Evolutionary conservation across 2,113 vertebrate species (phyloP).

Genomic region (Pseudorectes ferrugineus): DNA sequence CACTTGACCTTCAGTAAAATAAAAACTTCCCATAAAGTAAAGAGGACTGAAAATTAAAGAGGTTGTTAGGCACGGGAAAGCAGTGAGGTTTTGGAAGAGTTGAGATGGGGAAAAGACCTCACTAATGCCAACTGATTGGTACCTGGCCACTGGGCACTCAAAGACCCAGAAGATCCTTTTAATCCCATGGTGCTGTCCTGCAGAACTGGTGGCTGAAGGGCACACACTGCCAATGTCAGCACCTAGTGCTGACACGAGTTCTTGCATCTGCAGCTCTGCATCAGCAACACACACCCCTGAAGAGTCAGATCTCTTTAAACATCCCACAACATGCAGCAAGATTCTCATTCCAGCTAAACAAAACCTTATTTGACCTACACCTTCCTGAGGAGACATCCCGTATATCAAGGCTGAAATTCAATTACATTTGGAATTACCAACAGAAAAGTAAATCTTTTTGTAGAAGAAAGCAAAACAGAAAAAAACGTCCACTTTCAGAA

Average conservation of each 20-base stretch:
- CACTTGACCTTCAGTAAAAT: neutral
- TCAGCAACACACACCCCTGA: neutral
- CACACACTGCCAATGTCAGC: neutral
- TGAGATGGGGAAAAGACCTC: neutral
- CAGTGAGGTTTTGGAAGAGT: neutral
- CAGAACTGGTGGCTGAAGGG: neutral
- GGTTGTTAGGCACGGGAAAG: neutral
- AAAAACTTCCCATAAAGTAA: neutral
- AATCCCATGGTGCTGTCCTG: neutral
- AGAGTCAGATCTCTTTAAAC: neutral
- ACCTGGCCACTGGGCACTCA: neutral
- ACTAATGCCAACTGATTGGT: neutral
- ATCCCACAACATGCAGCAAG: neutral
- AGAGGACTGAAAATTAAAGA: neutral
- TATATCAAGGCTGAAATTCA: neutral
- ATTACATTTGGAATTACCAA: neutral
- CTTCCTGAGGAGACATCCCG: neutral
- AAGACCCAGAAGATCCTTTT: neutral
- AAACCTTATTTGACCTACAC: neutral
- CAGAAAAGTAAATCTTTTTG: neutral
- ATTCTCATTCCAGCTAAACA: neutral
- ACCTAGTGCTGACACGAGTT: fast-evolving
- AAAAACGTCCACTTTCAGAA: neutral
- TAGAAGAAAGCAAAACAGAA: neutral
- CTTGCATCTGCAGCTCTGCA: neutral